Conservation (phyloP, 2,113 vertebrate species). For the Neogobius melanostomus region DNA sequence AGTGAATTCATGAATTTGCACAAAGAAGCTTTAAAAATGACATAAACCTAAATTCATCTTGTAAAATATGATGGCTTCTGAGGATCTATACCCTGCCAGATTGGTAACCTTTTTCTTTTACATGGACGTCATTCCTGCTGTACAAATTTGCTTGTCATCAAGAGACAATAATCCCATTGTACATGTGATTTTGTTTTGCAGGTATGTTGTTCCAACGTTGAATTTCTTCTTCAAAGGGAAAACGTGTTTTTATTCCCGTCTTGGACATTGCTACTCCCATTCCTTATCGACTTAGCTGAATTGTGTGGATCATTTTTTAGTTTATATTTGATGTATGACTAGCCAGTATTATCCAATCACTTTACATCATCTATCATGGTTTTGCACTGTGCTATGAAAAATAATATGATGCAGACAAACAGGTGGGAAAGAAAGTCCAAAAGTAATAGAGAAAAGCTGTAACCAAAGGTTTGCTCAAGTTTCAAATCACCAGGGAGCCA, state of each 20-base stretch:
- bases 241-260: not conserved
- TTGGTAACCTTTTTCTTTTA: too few species aligned
- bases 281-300: not conserved
- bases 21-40: too few species aligned
- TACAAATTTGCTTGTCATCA: too few species aligned
- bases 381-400: not conserved
- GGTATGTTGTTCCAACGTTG: too few species aligned
- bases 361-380: constrained; percentile 27
- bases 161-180: too few species aligned
- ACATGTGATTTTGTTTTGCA: too few species aligned
- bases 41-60: too few species aligned
- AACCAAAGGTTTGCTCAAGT: constrained; percentile 51
- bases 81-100: too few species aligned
- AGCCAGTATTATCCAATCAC: constrained; percentile 34
- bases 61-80: too few species aligned
- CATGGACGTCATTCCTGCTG: too few species aligned
- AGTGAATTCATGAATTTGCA: too few species aligned
- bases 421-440: not conserved
- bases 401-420: not conserved
- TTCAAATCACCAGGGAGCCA: constrained; percentile 59
- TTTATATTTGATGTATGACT: constrained; percentile 31
- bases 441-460: constrained; percentile 20
- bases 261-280: constrained; percentile 17
- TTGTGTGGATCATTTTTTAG: not conserved
- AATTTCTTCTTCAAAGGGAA: not conserved